phyloP scores from a whole-genome alignment of 1,140 invertebrate species.

The Platorchestia sp. region DNA sequence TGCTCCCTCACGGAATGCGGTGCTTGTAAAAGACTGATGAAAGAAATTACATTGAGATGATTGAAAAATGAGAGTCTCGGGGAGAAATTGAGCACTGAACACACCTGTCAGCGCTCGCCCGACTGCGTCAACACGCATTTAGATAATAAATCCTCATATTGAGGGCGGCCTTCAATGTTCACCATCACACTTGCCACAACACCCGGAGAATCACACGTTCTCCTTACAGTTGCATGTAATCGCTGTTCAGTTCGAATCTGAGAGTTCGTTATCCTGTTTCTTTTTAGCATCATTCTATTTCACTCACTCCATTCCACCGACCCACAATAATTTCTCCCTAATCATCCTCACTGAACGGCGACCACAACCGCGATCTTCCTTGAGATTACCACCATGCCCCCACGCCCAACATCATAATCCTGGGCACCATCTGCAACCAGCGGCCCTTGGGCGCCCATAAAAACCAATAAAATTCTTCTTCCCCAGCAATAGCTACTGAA shows the following conservation, averaged over 20 bases:
- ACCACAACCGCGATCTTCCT: not conserved
- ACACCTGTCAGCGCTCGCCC: too few species aligned
- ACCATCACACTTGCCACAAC: not conserved
- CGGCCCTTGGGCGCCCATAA: not conserved
- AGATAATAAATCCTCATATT: too few species aligned
- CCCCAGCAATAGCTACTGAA: conserved; percentile 10
- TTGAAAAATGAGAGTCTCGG: too few species aligned
- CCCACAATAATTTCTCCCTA: not conserved
- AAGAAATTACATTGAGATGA: too few species aligned
- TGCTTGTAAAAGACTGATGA: too few species aligned
- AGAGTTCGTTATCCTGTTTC: not conserved
- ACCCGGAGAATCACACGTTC: not conserved
- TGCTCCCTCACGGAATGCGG: too few species aligned
- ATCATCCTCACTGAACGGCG: not conserved
- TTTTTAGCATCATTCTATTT: not conserved
- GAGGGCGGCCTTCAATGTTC: not conserved
- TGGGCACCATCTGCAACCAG: not conserved
- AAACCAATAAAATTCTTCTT: conserved; percentile 5
- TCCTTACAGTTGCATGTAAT: not conserved
- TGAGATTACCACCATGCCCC: not conserved
- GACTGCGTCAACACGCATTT: too few species aligned
- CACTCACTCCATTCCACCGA: not conserved
- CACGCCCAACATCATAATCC: not conserved
- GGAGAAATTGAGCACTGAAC: too few species aligned
- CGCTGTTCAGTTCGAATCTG: not conserved